Percentiles rank a stretch among this genome's conserved stretches.
Evolutionary conservation across 2,888 invertebrate genomes (phyloP).

Genomic region (Deilephila porcellus): DNA sequence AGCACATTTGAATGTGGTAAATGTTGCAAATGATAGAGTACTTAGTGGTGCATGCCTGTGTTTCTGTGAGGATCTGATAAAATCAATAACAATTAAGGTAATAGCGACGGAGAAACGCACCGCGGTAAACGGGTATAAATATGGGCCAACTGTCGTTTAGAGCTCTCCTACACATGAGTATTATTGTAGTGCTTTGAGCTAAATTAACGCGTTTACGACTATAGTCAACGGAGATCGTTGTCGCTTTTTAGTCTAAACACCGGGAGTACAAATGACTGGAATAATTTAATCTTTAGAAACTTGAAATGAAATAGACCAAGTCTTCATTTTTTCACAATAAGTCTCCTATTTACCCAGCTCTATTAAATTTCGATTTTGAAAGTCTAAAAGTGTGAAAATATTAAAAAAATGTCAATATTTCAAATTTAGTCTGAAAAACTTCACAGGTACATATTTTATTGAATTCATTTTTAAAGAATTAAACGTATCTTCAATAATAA

Average conservation of each 20-base stretch:
- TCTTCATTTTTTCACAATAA: neutral
- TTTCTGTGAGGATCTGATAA: conserved; percentile 25
- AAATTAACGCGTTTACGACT: conserved; percentile 15
- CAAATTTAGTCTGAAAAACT: too few species aligned
- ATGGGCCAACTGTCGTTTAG: conserved; percentile 19
- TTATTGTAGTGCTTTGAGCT: conserved; percentile 12
- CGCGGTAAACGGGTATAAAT: conserved; percentile 16
- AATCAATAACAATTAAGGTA: conserved; percentile 28
- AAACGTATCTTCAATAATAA: neutral
- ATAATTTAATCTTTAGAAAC: neutral
- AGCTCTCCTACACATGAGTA: conserved; percentile 1
- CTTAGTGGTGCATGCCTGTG: conserved; percentile 15
- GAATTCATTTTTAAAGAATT: too few species aligned
- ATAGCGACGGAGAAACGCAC: conserved; percentile 21
- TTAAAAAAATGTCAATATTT: too few species aligned
- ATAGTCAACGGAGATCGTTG: neutral
- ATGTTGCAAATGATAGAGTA: conserved; percentile 19
- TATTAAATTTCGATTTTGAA: too few species aligned
- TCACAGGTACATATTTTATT: too few species aligned
- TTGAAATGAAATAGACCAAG: neutral
- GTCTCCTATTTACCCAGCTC: neutral
- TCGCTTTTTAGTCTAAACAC: conserved; percentile 11
- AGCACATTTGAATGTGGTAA: conserved; percentile 12
- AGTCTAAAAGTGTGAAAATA: too few species aligned
- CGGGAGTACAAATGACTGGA: neutral